Base-by-base conservation (phyloP, 2,113 vertebrate genomes). In the Saiga tatarica region DNA sequence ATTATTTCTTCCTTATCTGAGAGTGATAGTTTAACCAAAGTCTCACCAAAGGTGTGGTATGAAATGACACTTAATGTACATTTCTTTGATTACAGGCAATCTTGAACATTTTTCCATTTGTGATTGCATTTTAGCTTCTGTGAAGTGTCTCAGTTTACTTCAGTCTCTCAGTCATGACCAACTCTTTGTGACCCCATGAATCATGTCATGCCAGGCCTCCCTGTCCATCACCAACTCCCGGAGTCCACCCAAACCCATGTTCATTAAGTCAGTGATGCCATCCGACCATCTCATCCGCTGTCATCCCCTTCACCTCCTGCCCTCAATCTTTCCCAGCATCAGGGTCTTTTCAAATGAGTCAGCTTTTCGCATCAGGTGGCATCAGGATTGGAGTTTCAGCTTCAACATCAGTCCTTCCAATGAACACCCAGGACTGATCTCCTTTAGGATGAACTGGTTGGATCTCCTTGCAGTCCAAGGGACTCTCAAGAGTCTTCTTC, bases 31-130 rank as follows among this genome's bases (percentile, higher is more conserved):
- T 71, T 93, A 97, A 93, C 17, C 45, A 71, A 33, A 57, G 67
- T 5, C 33, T 93, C 52, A 89, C 13, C 39, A 71, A 93, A 91
- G 39, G 21, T 81, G 15, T 52, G 10, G 7, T 53, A 93, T 59
- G 28, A 96, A 96, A 92, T 91, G n/a, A 90, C 45, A 67, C 26
- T 88, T 81, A 81, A 59, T 94, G 85, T 93, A 42, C n/a, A 59
- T 90, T 95, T 97, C 39, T 89, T 87, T 95, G 74, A 92, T 92
- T 67, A 85, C 42, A 85, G 21, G 52, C 25, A 87, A 19, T 92
- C 45, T 45, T 95, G 39, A 92, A 60, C 19, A 33, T 64, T 89
- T 96, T 92, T 76, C 78, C 90, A 26, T 93, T 45, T 82, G 28
- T 67, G 74, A 62, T 26, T 95, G 28, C 23, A 62, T 23, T 92